Conservation (phyloP, 2,113 vertebrate species). For the Chloebia gouldiae region DNA sequence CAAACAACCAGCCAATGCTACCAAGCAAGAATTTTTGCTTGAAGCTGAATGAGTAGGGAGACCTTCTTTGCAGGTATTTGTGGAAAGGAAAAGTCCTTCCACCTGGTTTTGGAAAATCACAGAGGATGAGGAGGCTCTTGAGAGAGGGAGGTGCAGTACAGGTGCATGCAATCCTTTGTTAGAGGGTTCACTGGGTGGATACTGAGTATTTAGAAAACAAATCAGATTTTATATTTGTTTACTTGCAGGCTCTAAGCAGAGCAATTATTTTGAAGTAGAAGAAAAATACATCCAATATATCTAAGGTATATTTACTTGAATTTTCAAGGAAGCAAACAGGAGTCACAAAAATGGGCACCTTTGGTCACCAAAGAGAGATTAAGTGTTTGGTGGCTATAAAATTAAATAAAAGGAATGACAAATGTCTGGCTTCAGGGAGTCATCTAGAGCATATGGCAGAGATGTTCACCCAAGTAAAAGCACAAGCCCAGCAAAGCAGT, state of each 20-base stretch:
- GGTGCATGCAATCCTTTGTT: background rate
- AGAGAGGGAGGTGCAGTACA: background rate
- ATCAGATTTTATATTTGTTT: background rate
- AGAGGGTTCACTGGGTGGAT: background rate
- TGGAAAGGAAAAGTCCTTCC: background rate
- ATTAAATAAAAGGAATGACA: background rate
- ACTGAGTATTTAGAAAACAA: background rate
- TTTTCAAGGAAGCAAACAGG: background rate
- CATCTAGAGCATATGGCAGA: background rate
- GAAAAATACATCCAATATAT: background rate
- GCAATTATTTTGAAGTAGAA: background rate
- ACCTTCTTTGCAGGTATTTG: background rate
- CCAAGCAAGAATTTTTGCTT: background rate
- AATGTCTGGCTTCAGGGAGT: background rate
- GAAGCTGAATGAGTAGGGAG: background rate
- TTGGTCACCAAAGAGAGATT: background rate
- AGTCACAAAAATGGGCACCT: background rate
- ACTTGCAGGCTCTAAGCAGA: background rate
- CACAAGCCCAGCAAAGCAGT: background rate
- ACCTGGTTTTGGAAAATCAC: background rate
- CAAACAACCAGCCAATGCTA: background rate
- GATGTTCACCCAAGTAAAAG: background rate
- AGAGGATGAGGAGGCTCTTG: background rate
- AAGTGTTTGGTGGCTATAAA: background rate
- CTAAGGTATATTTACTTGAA: background rate